Conservation (phyloP, 2,888 invertebrate species). For the Pseudococcus longispinus region DNA sequence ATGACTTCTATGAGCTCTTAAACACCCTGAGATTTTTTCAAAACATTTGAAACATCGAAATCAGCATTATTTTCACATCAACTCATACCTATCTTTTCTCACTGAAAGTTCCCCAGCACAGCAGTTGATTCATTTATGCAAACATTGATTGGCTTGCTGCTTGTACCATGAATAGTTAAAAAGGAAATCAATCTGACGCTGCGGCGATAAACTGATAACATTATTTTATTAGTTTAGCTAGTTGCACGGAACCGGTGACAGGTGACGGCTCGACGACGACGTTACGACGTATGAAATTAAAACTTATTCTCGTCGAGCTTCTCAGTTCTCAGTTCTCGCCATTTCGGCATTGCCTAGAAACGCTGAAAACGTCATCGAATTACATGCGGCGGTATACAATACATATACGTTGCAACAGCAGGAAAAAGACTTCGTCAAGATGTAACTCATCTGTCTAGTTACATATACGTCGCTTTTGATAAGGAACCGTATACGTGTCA, state of each 20-base stretch:
- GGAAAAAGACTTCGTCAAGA: background rate
- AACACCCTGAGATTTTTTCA: no score
- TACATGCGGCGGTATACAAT: background rate
- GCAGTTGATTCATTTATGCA: background rate
- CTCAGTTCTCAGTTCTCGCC: no score
- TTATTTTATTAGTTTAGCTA: background rate
- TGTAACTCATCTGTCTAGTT: constrained; percentile 8
- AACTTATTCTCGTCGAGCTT: background rate
- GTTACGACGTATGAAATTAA: background rate
- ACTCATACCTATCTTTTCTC: background rate
- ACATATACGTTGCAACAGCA: background rate
- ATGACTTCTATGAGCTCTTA: no score
- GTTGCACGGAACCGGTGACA: background rate
- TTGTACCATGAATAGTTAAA: background rate
- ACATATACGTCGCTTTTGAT: background rate
- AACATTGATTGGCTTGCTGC: background rate
- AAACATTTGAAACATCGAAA: no score
- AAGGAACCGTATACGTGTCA: background rate
- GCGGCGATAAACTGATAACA: background rate
- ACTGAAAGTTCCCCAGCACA: background rate
- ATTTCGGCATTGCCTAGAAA: background rate
- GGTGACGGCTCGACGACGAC: background rate
- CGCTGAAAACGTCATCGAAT: background rate
- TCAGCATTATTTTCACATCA: background rate
- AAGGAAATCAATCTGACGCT: background rate